Base-by-base conservation (phyloP, 1,140 invertebrate genomes). In the Hycleus cichorii region DNA sequence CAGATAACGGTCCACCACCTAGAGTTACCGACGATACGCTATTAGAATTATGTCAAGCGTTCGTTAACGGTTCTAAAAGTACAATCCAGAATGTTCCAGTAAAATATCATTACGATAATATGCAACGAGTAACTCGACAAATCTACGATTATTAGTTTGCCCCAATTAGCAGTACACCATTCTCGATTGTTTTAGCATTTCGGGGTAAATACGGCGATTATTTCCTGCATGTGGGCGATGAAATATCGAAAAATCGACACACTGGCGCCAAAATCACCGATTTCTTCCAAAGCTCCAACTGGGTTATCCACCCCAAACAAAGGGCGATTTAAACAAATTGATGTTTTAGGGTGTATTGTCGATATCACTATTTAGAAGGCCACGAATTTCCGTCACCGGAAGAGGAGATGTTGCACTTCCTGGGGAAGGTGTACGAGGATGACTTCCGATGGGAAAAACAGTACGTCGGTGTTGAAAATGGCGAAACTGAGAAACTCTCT, bases 131-230 rank as follows among this genome's bases (percentile, higher is more conserved):
- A 10, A 83, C 85, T 2, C 80, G 87, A 46, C 86, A 93, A 66
- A 81, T 79, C 56, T 87, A 93, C 64, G 83, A 90, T 72, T 95
- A 93, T 72, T 94, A 88, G 76, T 93, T 84, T 73, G 83, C 84
- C 3, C 85, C 87, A 25, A 72, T 97, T 32, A 80, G 82, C 2
- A 83, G 86, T 18, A 94, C 93, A 1, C 92, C 92, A 0, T 97
- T 96, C 72, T 87, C 90, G 11, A 80, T 94, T 59, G 90, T 85
- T 24, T 80, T 92, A 39, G 89, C 87, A 1, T 73, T 95, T 54
- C 91, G 93, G 0, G 81, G 87, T 64, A 80, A 75, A 11, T 91
- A 90, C 69, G 89, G 88, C 38, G 85, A 85, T 63, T 87, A 84
- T 24, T 87, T 87, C 74, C 83, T 91, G 25, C 81, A 87, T 69